Evolutionary conservation across 2,113 vertebrate genomes (phyloP).

Genomic region (Dendropsophus ebraccatus): DNA sequence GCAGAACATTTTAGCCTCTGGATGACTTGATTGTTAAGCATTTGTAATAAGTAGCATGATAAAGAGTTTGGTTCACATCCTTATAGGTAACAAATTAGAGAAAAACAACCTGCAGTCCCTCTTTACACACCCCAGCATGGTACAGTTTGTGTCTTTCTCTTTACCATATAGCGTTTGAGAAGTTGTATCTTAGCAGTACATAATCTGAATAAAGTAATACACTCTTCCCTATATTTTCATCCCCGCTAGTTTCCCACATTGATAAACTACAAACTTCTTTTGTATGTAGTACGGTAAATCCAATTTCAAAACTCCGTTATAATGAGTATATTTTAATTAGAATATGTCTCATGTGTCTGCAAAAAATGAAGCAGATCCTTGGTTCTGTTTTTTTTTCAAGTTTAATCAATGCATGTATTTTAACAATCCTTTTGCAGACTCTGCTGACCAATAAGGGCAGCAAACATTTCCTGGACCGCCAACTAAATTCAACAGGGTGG

Average conservation of each 20-base stretch:
- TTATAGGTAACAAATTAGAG: background rate
- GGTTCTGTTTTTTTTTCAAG: background rate
- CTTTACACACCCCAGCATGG: too few species aligned
- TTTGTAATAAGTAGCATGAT: background rate
- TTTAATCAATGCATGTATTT: background rate
- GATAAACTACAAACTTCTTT: too few species aligned
- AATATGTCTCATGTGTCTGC: background rate
- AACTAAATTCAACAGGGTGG: constrained; percentile 80
- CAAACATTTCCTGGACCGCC: constrained; percentile 74
- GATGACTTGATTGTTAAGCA: background rate
- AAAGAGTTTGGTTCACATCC: background rate
- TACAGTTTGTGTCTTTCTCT: too few species aligned
- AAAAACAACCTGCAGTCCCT: background rate
- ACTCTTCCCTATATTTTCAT: background rate
- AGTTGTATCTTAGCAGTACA: background rate
- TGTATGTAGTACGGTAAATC: too few species aligned
- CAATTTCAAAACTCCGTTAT: too few species aligned
- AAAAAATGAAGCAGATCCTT: background rate
- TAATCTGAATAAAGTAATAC: background rate
- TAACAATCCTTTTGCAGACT: constrained; percentile 67
- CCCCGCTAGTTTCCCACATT: too few species aligned
- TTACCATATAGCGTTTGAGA: too few species aligned
- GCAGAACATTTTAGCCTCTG: background rate
- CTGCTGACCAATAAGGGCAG: constrained; percentile 81
- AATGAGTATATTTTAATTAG: background rate